Conservation (phyloP, 1,140 invertebrate species). For the Brachionus angularis region DNA sequence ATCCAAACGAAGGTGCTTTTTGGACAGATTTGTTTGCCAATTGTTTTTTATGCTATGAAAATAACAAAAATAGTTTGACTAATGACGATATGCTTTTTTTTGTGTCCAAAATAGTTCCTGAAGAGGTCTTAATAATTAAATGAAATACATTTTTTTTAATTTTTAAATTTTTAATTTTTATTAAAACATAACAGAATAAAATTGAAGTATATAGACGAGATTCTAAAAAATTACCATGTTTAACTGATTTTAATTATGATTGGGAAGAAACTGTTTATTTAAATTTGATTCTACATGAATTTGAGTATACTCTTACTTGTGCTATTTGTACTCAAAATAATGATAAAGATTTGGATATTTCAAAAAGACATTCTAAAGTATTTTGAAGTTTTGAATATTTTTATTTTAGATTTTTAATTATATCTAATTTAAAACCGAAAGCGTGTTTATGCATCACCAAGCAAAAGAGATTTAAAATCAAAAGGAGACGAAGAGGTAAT, state of each 20-base stretch:
- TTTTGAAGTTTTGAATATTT: background rate
- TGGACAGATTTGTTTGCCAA: conserved; percentile 92
- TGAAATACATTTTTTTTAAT: background rate
- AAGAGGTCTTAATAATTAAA: conserved; percentile 10
- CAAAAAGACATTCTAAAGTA: conserved; percentile 69
- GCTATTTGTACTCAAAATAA: conserved; percentile 95
- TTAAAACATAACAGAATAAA: conserved; percentile 3
- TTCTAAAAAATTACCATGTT: conserved; percentile 85
- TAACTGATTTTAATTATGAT: conserved; percentile 85
- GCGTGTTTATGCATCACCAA: conserved; percentile 90
- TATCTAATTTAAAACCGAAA: conserved; percentile 52
- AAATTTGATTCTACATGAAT: conserved; percentile 95
- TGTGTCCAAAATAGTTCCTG: conserved; percentile 59
- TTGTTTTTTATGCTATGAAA: conserved; percentile 83
- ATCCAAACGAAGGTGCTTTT: conserved; percentile 69
- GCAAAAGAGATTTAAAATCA: conserved; percentile 87
- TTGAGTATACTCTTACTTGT: conserved; percentile 92
- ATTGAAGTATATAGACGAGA: conserved; percentile 82
- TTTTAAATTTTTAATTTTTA: conserved; percentile 57
- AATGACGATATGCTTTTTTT: conserved; percentile 93
- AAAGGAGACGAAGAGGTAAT: conserved; percentile 97
- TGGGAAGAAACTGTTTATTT: conserved; percentile 99
- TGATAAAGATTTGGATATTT: conserved; percentile 87
- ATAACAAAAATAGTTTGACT: conserved; percentile 65
- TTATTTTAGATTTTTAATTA: conserved; percentile 17